Percentiles rank a stretch among this genome's conserved stretches.
Conservation (phyloP, 2,113 vertebrate species). For the Oryzias javanicus region DNA sequence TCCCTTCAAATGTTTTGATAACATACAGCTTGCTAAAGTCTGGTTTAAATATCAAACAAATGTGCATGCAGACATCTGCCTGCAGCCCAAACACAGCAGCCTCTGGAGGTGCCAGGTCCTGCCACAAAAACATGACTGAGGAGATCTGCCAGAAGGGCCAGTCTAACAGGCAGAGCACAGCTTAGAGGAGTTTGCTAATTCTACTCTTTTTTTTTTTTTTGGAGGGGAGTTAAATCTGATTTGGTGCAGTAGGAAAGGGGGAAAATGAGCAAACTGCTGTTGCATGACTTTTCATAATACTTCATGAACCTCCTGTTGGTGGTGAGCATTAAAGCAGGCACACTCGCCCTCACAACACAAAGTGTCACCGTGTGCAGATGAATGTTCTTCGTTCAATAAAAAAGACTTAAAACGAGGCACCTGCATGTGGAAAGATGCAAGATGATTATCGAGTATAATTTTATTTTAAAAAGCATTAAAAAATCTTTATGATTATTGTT, state of each 20-base stretch:
- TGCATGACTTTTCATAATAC: constrained; percentile 18
- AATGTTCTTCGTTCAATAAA: background rate
- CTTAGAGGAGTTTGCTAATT: constrained; percentile 6
- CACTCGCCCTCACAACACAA: constrained; percentile 12
- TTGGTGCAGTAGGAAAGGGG: background rate
- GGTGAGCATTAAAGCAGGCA: constrained; percentile 6
- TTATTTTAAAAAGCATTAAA: too few species aligned
- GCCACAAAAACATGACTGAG: constrained; percentile 3
- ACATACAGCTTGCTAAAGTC: constrained; percentile 36
- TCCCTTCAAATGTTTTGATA: constrained; percentile 51
- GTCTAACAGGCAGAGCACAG: constrained; percentile 12
- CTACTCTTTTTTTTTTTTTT: background rate
- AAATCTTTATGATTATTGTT: too few species aligned
- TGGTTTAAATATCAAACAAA: constrained; percentile 53
- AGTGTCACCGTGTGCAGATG: background rate
- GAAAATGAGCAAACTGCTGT: constrained; percentile 5
- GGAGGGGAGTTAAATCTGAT: background rate
- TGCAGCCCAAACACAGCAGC: constrained; percentile 17
- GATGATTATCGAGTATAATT: too few species aligned
- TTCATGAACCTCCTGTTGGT: constrained; percentile 26
- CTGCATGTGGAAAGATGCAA: too few species aligned
- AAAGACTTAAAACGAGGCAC: background rate
- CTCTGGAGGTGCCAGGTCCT: constrained; percentile 1
- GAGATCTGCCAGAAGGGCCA: constrained; percentile 10
- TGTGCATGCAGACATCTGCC: constrained; percentile 9